phyloP scores from a whole-genome alignment of 2,113 vertebrate genomes.

The Otocyon megalotis region DNA sequence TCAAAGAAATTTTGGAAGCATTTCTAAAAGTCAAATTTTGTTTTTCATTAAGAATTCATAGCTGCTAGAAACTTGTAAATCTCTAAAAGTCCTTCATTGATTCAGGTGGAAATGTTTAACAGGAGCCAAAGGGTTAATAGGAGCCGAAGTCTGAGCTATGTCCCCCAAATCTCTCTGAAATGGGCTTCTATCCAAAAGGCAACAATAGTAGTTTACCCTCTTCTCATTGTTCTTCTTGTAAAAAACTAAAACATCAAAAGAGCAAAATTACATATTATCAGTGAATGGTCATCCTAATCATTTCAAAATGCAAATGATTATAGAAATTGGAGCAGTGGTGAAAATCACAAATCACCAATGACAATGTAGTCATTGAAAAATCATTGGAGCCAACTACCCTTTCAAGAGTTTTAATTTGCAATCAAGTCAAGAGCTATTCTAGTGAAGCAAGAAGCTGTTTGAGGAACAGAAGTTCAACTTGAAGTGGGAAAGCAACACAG shows the following conservation, averaged over 20 bases:
- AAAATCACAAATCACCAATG: neutral
- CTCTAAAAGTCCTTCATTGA: neutral
- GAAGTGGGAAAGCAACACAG: neutral
- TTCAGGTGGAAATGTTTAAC: neutral
- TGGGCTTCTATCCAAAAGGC: neutral
- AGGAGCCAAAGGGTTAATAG: neutral
- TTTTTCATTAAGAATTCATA: constrained; percentile 54
- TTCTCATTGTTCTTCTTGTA: neutral
- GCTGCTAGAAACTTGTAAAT: constrained; percentile 28
- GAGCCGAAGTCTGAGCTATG: neutral
- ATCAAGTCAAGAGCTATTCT: constrained; percentile 31
- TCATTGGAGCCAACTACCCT: neutral
- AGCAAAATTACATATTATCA: neutral
- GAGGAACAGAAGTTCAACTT: neutral
- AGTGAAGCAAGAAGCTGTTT: neutral
- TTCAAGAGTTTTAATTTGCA: constrained; percentile 34
- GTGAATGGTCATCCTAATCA: neutral
- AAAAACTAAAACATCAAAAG: neutral
- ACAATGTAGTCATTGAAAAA: neutral
- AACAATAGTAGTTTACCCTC: neutral
- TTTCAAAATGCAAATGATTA: neutral
- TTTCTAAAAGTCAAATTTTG: neutral
- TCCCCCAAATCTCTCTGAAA: neutral
- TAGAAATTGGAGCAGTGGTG: neutral
- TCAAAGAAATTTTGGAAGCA: neutral